Conservation (phyloP, 2,888 invertebrate species). For the Pterostichus madidus region DNA sequence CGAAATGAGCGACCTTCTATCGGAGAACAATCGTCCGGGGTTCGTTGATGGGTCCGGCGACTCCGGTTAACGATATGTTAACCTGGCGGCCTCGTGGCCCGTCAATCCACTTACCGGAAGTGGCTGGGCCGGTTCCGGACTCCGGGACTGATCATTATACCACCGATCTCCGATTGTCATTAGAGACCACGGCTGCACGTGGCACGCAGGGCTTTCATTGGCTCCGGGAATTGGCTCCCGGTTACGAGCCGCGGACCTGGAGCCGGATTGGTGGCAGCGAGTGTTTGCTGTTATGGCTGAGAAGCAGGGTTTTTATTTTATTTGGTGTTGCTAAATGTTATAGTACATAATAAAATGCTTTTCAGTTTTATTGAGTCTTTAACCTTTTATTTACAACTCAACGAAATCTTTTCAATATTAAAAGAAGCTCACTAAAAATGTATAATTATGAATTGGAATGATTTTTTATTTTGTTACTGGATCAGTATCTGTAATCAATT, state of each 20-base stretch:
- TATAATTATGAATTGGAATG: too few species aligned
- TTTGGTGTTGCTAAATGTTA: constrained; percentile 41
- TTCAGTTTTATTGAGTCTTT: not conserved
- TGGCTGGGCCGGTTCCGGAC: constrained; percentile 12
- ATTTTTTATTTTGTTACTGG: too few species aligned
- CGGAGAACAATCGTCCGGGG: constrained; percentile 40
- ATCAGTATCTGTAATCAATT: too few species aligned
- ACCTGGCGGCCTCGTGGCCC: constrained; percentile 29
- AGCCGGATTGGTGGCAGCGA: not conserved
- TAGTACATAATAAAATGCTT: constrained; percentile 15
- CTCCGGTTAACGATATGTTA: constrained; percentile 59
- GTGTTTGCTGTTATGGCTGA: not conserved
- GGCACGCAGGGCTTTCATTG: constrained; percentile 43
- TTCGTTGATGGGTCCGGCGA: constrained; percentile 10
- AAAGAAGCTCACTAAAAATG: not conserved
- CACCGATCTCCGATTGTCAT: constrained; percentile 43
- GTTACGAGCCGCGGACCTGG: too few species aligned
- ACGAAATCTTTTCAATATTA: not conserved
- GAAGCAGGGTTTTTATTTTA: constrained; percentile 15
- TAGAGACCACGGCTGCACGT: constrained; percentile 41
- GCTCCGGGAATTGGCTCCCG: constrained; percentile 1
- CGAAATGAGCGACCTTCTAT: constrained; percentile 37
- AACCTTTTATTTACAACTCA: not conserved
- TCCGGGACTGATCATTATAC: constrained; percentile 35
- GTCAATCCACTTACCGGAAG: constrained; percentile 61